Evolutionary conservation across 2,113 vertebrate species (phyloP).

Genomic region (Mirounga angustirostris): DNA sequence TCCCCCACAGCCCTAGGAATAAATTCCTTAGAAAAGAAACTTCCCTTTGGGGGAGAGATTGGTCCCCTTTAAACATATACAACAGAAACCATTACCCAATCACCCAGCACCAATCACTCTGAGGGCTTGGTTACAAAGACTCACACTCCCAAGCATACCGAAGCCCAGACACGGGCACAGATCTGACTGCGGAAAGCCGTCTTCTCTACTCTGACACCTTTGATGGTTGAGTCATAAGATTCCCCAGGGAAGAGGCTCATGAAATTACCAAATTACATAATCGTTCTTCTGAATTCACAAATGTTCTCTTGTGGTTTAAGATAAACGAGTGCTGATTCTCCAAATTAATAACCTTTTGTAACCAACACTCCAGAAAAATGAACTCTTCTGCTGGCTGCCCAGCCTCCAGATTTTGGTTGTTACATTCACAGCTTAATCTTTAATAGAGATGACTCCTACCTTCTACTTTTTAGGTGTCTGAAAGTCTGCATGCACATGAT

Average conservation of each 20-base stretch:
- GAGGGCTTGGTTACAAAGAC: slow-evolving; percentile 34
- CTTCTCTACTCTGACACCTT: not conserved
- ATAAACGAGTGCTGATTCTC: slow-evolving; percentile 34
- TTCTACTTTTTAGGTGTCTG: not conserved
- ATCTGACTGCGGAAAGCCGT: not conserved
- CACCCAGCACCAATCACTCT: not conserved
- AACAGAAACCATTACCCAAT: slow-evolving; percentile 31
- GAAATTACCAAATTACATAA: slow-evolving; percentile 66
- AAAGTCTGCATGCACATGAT: not conserved
- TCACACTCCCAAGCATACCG: not conserved
- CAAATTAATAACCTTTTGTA: slow-evolving; percentile 50
- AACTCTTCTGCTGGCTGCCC: not conserved
- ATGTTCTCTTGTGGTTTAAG: slow-evolving; percentile 68
- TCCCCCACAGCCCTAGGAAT: slow-evolving; percentile 77
- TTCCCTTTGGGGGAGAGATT: slow-evolving; percentile 76
- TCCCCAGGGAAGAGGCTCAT: slow-evolving; percentile 56
- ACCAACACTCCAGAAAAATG: slow-evolving; percentile 20
- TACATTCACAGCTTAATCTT: not conserved
- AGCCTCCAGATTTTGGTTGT: not conserved
- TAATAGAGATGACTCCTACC: not conserved
- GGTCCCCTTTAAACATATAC: slow-evolving; percentile 57
- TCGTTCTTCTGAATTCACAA: slow-evolving; percentile 54
- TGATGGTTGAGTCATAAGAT: not conserved
- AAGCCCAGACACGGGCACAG: not conserved
- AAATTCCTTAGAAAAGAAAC: slow-evolving; percentile 85